Conservation (phyloP, 1,140 invertebrate species). For the Reticulitermes speratus region DNA sequence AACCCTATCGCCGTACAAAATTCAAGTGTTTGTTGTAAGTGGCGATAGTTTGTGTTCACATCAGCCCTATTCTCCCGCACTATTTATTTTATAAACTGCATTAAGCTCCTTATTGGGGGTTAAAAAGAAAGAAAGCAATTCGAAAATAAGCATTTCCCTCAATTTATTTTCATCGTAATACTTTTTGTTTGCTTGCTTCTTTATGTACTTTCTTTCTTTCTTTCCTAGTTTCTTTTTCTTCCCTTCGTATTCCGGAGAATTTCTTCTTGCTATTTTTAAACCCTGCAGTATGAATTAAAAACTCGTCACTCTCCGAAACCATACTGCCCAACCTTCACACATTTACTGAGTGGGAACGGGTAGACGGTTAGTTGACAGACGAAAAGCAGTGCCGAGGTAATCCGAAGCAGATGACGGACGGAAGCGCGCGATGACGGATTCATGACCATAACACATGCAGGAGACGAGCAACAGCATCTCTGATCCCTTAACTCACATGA, state of each 20-base stretch:
- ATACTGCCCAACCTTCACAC: background rate
- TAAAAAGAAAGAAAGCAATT: too few species aligned
- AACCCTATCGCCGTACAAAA: too few species aligned
- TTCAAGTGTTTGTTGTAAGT: too few species aligned
- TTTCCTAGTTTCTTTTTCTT: background rate
- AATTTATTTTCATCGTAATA: too few species aligned
- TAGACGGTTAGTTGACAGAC: background rate
- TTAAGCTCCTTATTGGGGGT: too few species aligned
- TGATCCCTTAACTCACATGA: too few species aligned
- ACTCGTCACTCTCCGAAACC: background rate
- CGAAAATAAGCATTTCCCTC: too few species aligned
- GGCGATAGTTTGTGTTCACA: too few species aligned
- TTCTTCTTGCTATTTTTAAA: background rate
- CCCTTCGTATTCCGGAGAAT: background rate
- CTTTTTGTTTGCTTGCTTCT: background rate
- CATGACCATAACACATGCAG: background rate
- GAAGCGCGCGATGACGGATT: background rate
- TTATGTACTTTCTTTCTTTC: background rate
- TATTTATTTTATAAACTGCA: too few species aligned
- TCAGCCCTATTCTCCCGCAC: too few species aligned
- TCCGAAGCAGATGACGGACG: background rate
- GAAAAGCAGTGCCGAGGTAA: background rate
- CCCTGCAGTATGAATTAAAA: background rate
- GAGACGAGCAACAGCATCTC: too few species aligned
- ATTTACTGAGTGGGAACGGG: background rate